These are phyloP conservation scores for Alviniconcha marisindica DNA, from an alignment of 1,140 invertebrate genomes.

Conservation along the genomic window DNA sequence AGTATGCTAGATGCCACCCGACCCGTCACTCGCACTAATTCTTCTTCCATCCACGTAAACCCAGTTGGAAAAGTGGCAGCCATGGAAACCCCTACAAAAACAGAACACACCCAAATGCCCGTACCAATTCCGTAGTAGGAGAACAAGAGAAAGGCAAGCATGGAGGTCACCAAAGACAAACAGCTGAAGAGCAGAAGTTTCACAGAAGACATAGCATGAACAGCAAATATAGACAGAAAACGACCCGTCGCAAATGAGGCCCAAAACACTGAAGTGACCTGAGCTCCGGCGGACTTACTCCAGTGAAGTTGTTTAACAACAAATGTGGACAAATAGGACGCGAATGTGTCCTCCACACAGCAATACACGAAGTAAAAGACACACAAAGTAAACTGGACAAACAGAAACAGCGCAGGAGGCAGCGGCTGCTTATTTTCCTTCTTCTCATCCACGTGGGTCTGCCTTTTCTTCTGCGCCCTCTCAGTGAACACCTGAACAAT, in stretches of 20 bases:
- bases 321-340: conserved; percentile 54
- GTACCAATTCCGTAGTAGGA: not conserved
- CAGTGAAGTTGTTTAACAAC: conserved; percentile 51
- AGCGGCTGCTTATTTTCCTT: conserved; percentile 34
- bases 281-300: conserved; percentile 45
- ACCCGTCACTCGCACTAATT: conserved; percentile 53
- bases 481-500: conserved; percentile 23
- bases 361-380: conserved; percentile 49
- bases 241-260: conserved; percentile 45
- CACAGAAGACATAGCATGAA: conserved; percentile 36
- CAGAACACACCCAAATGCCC: conserved; percentile 43
- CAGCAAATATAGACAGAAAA: conserved; percentile 51
- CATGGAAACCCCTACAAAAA: conserved; percentile 47
- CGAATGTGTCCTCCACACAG: conserved; percentile 57
- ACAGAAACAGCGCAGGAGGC: conserved; percentile 24
- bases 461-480: conserved; percentile 18
- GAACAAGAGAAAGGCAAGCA: conserved; percentile 37
- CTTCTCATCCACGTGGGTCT: not conserved
- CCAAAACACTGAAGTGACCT: conserved; percentile 49
- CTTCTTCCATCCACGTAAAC: conserved; percentile 54
- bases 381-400: conserved; percentile 38
- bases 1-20: conserved; percentile 53
- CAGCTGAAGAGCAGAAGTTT: conserved; percentile 39
- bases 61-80: conserved; percentile 52
- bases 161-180: conserved; percentile 28